Percentiles rank a stretch among this genome's conserved stretches.
Conservation (phyloP, 2,797 vertebrate genomes). For the Enteromius argenteus region DNA sequence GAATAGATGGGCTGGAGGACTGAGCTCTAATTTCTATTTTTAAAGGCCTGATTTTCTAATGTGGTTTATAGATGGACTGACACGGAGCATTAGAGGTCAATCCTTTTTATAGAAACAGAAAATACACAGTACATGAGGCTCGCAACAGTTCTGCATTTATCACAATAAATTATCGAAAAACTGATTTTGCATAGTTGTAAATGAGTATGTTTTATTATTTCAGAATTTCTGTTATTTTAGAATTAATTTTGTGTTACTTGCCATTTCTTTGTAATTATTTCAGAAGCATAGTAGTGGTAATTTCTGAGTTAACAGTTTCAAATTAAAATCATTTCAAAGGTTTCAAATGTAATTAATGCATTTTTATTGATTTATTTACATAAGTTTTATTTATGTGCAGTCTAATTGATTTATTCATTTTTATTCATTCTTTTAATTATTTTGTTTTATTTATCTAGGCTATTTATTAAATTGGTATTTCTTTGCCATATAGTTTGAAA, state of each 20-base stretch:
- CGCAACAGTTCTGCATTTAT: background rate
- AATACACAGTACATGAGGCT: background rate
- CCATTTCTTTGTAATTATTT: background rate
- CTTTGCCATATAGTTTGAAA: background rate
- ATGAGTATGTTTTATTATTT: background rate
- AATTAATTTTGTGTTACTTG: background rate
- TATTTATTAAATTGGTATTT: background rate
- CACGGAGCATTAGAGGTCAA: background rate
- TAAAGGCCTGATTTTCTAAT: conserved; percentile 65
- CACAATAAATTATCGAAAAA: background rate
- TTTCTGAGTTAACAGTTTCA: background rate
- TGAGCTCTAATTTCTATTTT: conserved; percentile 89
- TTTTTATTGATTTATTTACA: too few species aligned
- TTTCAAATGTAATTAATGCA: background rate
- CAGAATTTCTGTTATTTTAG: background rate
- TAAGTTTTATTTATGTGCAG: background rate
- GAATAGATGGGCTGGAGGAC: conserved; percentile 20
- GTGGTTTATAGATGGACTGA: conserved; percentile 9
- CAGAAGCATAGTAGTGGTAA: background rate
- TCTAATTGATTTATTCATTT: background rate
- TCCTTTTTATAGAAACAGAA: conserved; percentile 5
- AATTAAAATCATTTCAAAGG: background rate
- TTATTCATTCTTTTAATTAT: background rate
- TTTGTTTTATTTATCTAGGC: background rate
- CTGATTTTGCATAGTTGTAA: too few species aligned